These are phyloP conservation scores for Selene dorsalis DNA, from an alignment of 2,797 vertebrate genomes.

Conservation along the genomic window DNA sequence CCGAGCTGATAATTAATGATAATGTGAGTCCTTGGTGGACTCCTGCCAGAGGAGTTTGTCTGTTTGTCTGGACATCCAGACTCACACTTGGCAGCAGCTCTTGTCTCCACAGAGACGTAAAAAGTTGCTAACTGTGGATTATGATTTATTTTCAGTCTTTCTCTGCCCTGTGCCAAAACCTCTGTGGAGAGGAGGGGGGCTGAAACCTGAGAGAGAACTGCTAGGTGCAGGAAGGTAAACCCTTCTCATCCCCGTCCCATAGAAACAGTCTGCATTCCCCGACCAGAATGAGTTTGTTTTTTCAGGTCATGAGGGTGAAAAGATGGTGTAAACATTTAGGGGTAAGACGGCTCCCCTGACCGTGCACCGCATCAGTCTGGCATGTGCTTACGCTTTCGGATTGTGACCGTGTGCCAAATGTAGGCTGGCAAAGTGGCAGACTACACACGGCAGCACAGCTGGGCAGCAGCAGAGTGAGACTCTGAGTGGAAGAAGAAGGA, in stretches of 20 bases:
- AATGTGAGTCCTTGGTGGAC: neutral
- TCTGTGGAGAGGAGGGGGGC: conserved; percentile 13
- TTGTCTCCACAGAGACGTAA: conserved; percentile 52
- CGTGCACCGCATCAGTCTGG: conserved; percentile 48
- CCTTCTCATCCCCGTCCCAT: conserved; percentile 37
- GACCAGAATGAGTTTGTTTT: conserved; percentile 63
- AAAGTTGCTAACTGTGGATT: conserved; percentile 39
- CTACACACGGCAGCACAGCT: conserved; percentile 27
- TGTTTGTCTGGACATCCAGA: conserved; percentile 27
- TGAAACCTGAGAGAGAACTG: conserved; percentile 45
- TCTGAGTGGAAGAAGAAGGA: neutral
- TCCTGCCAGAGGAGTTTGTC: neutral
- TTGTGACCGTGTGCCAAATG: conserved; percentile 50
- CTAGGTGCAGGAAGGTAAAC: neutral
- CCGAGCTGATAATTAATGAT: neutral
- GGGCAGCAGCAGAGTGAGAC: conserved; percentile 9
- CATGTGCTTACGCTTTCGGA: conserved; percentile 65
- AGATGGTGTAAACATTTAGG: conserved; percentile 39
- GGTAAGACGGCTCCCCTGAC: conserved; percentile 1
- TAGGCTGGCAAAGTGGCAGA: conserved; percentile 29
- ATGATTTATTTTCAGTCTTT: conserved; percentile 49
- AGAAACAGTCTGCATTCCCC: conserved; percentile 46
- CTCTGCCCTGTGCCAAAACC: conserved; percentile 31
- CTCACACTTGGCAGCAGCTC: conserved; percentile 42
- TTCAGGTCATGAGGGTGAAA: conserved; percentile 37